These are phyloP conservation scores for Echiichthys vipera DNA, from an alignment of 2,797 vertebrate genomes.

Conservation along the genomic window DNA sequence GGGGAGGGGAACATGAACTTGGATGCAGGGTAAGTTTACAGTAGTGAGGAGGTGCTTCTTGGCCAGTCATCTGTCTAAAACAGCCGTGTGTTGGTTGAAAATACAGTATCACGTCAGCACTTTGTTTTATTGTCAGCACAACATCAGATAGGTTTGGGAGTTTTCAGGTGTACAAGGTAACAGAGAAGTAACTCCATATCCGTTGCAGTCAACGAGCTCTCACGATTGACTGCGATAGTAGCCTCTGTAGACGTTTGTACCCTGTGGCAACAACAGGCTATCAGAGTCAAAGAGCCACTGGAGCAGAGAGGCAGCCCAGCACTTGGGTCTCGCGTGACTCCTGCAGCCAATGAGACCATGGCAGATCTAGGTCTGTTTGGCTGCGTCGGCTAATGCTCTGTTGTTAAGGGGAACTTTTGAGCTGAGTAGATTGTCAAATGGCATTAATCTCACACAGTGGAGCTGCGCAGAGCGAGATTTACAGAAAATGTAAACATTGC, in stretches of 20 bases:
- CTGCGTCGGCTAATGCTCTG: slow-evolving; percentile 80
- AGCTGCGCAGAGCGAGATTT: slow-evolving; percentile 55
- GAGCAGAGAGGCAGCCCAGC: slow-evolving; percentile 69
- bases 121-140: neutral
- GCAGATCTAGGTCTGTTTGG: slow-evolving; percentile 78
- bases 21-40: slow-evolving; percentile 57
- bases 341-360: slow-evolving; percentile 78
- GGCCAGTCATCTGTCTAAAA: neutral
- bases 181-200: slow-evolving; percentile 8
- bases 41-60: slow-evolving; percentile 12
- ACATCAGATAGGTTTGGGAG: neutral
- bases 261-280: slow-evolving; percentile 74
- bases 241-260: slow-evolving; percentile 63
- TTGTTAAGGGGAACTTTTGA: slow-evolving; percentile 83
- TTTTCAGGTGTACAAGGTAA: slow-evolving; percentile 14
- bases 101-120: neutral
- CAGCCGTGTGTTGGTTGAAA: neutral
- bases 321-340: slow-evolving; percentile 72
- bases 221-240: slow-evolving; percentile 39
- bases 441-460: slow-evolving; percentile 71
- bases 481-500: slow-evolving; percentile 64
- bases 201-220: slow-evolving; percentile 25
- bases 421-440: slow-evolving; percentile 77
- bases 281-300: slow-evolving; percentile 81
- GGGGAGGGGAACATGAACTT: slow-evolving; percentile 44